phyloP scores from a whole-genome alignment of 2,888 invertebrate species.

The Limnephilus auricula region DNA sequence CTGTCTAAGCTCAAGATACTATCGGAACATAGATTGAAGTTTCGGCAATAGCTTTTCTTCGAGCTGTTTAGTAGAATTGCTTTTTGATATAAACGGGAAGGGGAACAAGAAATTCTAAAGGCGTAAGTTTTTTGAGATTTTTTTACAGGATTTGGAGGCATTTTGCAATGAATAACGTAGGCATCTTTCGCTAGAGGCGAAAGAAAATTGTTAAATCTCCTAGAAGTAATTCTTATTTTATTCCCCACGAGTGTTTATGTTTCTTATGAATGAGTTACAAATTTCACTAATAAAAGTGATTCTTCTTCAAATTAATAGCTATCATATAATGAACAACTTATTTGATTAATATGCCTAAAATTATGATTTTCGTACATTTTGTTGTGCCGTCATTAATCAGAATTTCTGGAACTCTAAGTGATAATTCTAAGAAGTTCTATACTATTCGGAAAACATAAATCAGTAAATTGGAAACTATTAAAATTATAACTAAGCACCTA shows the following conservation, averaged over 20 bases:
- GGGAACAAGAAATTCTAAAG: not conserved
- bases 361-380: not conserved
- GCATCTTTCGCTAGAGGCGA: not conserved
- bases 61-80: conserved; percentile 42
- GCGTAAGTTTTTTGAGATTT: not conserved
- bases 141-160: not conserved
- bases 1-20: conserved; percentile 40
- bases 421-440: not conserved
- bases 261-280: not conserved
- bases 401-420: not conserved
- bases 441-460: not conserved
- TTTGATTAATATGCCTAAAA: not conserved
- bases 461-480: not conserved
- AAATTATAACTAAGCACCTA: not conserved
- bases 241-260: not conserved
- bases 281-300: not conserved
- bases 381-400: not conserved
- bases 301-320: not conserved
- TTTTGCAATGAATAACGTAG: not conserved
- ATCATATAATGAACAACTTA: not conserved
- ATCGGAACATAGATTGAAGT: conserved; percentile 45
- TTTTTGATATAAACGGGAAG: conserved; percentile 28
- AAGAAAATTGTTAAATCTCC: not conserved
- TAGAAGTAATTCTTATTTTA: not conserved
- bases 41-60: conserved; percentile 44